Evolutionary conservation across 2,113 vertebrate genomes (phyloP).

Genomic region (Perca fluviatilis): DNA sequence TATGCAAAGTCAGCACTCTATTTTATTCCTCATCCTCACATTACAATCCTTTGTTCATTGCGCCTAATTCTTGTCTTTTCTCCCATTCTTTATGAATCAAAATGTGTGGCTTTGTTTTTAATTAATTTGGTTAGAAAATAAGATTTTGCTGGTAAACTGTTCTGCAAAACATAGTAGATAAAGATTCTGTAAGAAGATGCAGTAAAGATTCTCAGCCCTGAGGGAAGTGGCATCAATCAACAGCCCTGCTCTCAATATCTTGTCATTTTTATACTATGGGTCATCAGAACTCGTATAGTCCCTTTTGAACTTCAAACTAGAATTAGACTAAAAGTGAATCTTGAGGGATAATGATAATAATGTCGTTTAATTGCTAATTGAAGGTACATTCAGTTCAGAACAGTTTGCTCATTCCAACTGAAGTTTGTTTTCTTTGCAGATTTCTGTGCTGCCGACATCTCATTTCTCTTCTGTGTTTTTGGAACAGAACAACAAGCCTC

Average conservation of each 20-base stretch:
- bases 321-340: conserved; percentile 10
- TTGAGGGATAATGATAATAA: not conserved
- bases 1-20: not conserved
- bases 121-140: conserved; percentile 1
- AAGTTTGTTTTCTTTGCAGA: conserved; percentile 20
- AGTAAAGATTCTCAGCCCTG: not conserved
- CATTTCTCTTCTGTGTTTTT: conserved; percentile 38
- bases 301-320: not conserved
- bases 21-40: conserved; percentile 9
- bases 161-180: not conserved
- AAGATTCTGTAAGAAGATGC: not conserved
- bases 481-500: conserved; percentile 61
- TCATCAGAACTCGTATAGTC: conserved; percentile 1
- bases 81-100: not conserved
- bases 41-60: conserved; percentile 9
- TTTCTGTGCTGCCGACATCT: conserved; percentile 31
- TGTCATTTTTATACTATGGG: not conserved
- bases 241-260: not conserved
- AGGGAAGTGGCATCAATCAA: not conserved
- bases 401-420: conserved; percentile 18
- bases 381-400: not conserved
- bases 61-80: not conserved
- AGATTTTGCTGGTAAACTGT: not conserved
- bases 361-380: conserved; percentile 2
- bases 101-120: conserved; percentile 3